A percentile compares a stretch with the other conserved stretches of the same genome.
Conservation (phyloP, 64 coral and sea anemone genomes). For the Exaiptasia diaphana region DNA sequence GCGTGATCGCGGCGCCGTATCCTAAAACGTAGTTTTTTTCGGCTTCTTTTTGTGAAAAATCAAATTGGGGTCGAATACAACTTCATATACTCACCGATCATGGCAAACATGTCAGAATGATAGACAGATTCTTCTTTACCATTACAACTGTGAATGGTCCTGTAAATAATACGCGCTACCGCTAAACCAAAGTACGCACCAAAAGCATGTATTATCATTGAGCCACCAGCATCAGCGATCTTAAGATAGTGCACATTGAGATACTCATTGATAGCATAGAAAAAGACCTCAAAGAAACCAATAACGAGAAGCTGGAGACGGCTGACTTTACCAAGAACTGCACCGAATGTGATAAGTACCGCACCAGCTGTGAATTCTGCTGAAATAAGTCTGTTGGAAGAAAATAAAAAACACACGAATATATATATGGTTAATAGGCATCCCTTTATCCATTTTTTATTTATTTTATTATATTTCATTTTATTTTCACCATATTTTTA, state of each 20-base stretch:
- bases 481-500: background rate
- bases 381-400: no score
- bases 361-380: conserved; percentile 81
- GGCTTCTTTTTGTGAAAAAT: no score
- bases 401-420: no score
- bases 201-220: conserved; percentile 82
- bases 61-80: no score
- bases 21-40: no score
- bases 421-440: background rate
- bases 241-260: conserved; percentile 65
- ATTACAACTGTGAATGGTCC: background rate
- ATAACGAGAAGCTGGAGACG: conserved; percentile 78
- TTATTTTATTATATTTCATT: background rate
- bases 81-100: conserved; percentile 75
- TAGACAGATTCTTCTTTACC: conserved; percentile 74
- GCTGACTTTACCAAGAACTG: conserved; percentile 90
- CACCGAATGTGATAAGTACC: conserved; percentile 82
- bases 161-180: conserved; percentile 54
- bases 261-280: conserved; percentile 77
- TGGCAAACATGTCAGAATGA: conserved; percentile 88
- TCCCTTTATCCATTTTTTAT: background rate
- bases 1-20: no score
- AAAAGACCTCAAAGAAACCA: conserved; percentile 68
- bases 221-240: conserved; percentile 85
- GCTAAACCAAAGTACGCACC: conserved; percentile 87